Evolutionary conservation across 2,113 vertebrate genomes (phyloP).

Genomic region (Anoura caudifer): DNA sequence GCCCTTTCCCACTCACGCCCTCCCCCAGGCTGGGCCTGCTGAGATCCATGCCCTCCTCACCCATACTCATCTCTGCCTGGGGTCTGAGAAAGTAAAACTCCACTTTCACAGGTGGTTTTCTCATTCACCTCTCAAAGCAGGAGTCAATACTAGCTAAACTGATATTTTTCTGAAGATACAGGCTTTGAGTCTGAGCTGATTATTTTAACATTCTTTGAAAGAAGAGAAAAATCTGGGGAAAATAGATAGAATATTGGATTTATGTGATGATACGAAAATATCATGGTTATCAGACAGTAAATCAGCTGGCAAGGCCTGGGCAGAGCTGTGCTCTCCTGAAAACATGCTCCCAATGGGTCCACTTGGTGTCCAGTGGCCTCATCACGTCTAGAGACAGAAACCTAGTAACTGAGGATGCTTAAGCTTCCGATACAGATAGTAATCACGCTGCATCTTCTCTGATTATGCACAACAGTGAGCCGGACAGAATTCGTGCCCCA

Average conservation of each 20-base stretch:
- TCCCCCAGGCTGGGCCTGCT: not conserved
- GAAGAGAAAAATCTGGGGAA: conserved; percentile 27
- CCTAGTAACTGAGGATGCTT: not conserved
- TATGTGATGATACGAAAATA: conserved; percentile 9
- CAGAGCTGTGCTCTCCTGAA: not conserved
- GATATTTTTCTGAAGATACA: not conserved
- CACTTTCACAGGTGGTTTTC: conserved; percentile 41
- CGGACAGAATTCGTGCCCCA: not conserved
- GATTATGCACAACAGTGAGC: not conserved
- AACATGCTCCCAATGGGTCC: not conserved
- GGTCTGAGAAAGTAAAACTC: not conserved
- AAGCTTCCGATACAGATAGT: not conserved
- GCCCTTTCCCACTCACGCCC: not conserved
- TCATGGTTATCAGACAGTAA: not conserved
- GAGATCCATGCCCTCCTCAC: not conserved
- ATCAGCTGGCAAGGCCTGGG: not conserved
- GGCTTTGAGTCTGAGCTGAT: not conserved
- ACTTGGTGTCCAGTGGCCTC: not conserved
- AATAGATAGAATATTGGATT: not conserved
- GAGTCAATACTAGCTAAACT: not conserved
- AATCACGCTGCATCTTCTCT: not conserved
- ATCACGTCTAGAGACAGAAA: conserved; percentile 3
- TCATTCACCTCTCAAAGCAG: not conserved
- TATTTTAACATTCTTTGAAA: conserved; percentile 40
- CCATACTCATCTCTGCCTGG: not conserved